Evolutionary conservation across 2,113 vertebrate genomes (phyloP).

Genomic region (Pongo abelii): DNA sequence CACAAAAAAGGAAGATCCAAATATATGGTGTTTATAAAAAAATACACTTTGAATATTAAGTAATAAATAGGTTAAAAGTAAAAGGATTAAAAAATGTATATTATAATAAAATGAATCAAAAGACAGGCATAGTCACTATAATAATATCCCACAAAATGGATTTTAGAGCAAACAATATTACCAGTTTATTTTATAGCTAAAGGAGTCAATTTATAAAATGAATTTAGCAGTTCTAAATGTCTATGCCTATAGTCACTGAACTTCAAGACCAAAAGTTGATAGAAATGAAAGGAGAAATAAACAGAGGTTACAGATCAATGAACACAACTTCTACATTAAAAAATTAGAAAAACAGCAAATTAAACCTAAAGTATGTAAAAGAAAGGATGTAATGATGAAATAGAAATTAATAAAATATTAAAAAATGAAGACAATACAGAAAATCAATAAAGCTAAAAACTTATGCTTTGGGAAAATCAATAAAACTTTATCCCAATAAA

Average conservation of each 20-base stretch:
- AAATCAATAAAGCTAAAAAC: background rate
- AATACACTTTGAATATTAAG: background rate
- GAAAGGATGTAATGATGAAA: background rate
- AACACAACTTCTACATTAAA: background rate
- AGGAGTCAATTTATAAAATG: background rate
- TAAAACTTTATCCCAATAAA: background rate
- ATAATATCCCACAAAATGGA: background rate
- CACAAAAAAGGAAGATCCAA: background rate
- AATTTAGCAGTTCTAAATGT: background rate
- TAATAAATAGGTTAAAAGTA: background rate
- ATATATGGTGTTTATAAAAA: background rate
- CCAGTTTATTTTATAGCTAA: background rate
- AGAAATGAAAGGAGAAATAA: background rate
- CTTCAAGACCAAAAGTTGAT: background rate
- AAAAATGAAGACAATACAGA: background rate
- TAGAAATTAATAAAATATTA: background rate
- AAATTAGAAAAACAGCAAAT: background rate
- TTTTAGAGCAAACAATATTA: background rate
- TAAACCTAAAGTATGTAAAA: background rate
- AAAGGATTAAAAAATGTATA: background rate
- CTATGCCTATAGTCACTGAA: background rate
- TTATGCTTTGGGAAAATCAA: too few relatives aligned
- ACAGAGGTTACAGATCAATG: background rate
- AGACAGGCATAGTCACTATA: background rate
- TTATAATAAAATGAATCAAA: background rate